Base-by-base conservation (phyloP, 2,797 vertebrate genomes). In the Salarias fasciatus region DNA sequence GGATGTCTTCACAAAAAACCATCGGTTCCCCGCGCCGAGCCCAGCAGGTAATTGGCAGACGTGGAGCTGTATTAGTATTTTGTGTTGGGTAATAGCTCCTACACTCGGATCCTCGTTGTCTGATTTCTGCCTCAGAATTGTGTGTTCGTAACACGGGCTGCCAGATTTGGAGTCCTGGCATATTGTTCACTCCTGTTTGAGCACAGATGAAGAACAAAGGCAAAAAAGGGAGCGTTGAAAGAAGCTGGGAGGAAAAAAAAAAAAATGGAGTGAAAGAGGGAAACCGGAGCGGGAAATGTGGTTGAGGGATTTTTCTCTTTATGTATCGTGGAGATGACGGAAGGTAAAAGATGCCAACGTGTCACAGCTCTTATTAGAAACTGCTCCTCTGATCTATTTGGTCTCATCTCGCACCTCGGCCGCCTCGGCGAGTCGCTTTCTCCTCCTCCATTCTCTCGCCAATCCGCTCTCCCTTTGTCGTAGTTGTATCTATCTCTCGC, bases 401-500 rank as follows among this genome's bases (percentile, higher is more conserved):
- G 48, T 72, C 76, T 80, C 76, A 70, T 74, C 75, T 81, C 82
- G 77, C 84, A 85, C 74, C 77, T 83, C 43, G 11, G 28, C 52
- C 84, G 85, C 74, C 77, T 83, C 43, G 11, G 28, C 52, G 8
- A 30, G 6, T 36, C 66, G n/a, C 65, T 68, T 24, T 37, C 36
- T 66, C 61, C 57, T 6, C 48, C 42, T 42, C 29, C 51, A 44
- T 45, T 41, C 45, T 41, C 18, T 10, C 15, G 31, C 38, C 0
- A 24, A 6, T 14, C n/a, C n/a, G 9, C 33, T 10, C 24, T 57
- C 42, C 45, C 53, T 77, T 69, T 68, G 77, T 79, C 54, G 7
- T 60, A 45, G 63, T 69, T 59, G 57, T 60, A 69, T 69, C 65
- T 30, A 48, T 61, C 68, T 68, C 70, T 52, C 14, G 10, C 59